A percentile compares a stretch with the other conserved stretches of the same genome.
phyloP scores from a whole-genome alignment of 1,140 invertebrate species.

The Lasioglossum baleicum region DNA sequence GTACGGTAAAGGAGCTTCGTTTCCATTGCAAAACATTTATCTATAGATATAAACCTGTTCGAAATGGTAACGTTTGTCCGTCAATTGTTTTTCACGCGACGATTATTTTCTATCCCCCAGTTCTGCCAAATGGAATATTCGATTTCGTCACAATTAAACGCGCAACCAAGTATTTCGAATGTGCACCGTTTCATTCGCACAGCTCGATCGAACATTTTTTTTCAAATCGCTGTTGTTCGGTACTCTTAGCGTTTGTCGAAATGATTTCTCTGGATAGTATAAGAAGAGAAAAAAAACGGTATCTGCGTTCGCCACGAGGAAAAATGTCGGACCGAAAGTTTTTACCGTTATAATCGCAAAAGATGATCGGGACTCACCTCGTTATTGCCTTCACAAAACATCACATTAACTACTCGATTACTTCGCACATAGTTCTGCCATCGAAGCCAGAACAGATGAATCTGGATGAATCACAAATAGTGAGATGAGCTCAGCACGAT shows the following conservation, averaged over 20 bases:
- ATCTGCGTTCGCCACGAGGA: constrained; percentile 28
- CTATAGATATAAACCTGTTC: constrained; percentile 15
- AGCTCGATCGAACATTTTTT: neutral
- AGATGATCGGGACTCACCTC: constrained; percentile 69
- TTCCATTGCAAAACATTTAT: constrained; percentile 30
- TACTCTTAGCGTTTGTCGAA: neutral
- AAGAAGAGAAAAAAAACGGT: neutral
- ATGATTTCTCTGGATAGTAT: constrained; percentile 18
- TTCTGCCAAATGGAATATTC: neutral
- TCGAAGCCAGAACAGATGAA: constrained; percentile 61
- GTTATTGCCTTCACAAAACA: constrained; percentile 77
- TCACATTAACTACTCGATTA: constrained; percentile 75
- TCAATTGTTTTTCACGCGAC: constrained; percentile 24
- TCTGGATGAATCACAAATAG: constrained; percentile 60
- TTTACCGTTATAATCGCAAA: constrained; percentile 19
- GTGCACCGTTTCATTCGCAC: neutral
- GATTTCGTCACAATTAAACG: neutral
- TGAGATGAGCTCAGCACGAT: constrained; percentile 64
- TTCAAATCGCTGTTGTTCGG: neutral
- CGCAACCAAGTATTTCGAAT: neutral
- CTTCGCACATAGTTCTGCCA: constrained; percentile 66
- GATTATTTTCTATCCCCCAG: neutral
- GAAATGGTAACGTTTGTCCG: constrained; percentile 25
- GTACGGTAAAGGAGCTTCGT: neutral
- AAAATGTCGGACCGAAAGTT: constrained; percentile 3